Base-by-base conservation (phyloP, 2,113 vertebrate species). In the Tyrannus savana region DNA sequence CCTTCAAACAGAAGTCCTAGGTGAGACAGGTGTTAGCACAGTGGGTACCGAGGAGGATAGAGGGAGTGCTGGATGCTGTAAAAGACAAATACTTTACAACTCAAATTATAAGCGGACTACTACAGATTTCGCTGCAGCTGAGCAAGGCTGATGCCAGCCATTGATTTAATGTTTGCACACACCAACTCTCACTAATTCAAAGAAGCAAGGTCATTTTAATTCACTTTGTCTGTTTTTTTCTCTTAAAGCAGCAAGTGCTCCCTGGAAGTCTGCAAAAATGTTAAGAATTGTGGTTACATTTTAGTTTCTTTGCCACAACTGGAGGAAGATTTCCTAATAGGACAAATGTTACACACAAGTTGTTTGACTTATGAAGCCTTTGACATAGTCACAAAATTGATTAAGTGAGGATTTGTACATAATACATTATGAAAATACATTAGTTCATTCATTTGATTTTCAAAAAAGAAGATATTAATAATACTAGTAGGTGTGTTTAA, bases 21-120 rank as follows among this genome's bases (percentile, higher is more conserved):
- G 84, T 95, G 75, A 91, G 81, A 93, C 95, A 97, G 90, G 50
- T 97, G 97, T 97, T 96, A 95, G 79, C 78, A 94, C 92, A 85
- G 85, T 91, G 49, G 96, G 84, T 82, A 92, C 87, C 25, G 60
- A 60, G 68, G 73, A 86, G 84, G 62, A 59, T 31, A 62, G 39
- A 72, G 53, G 52, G 44, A 92, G 15, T 58, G 31, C 33, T 96
- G 87, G 89, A 89, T 89, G 59, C 67, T 90, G 59, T 55, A 90
- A 91, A 97, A 97, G 90, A 88, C 62, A 94, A 91, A 94, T 93
- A 78, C 39, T 96, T 92, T 82, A 90, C 66, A 93, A 76, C 76
- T 82, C 62, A 91, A 72, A 95, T 94, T 97, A 91, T 91, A 84
- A 96, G 79, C 3, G 1, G 52, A 85, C 62, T 77, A 87, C 75